A percentile compares a stretch with the other conserved stretches of the same genome.
Evolutionary conservation across 1,140 invertebrate species (phyloP).

Genomic region (Cheumatopsyche charites): DNA sequence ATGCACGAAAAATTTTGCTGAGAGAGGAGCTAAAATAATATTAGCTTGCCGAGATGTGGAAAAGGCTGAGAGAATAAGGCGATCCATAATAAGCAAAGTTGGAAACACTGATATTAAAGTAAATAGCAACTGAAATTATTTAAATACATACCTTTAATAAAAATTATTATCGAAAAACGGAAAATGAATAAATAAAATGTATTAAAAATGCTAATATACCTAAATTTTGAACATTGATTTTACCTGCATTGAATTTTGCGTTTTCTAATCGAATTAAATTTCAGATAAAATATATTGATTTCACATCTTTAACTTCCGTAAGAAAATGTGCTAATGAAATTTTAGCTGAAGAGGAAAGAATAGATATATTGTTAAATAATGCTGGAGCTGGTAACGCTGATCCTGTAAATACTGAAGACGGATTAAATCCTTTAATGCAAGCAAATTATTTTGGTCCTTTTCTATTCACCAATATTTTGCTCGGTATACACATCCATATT

Average conservation of each 20-base stretch:
- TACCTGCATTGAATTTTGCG: no score
- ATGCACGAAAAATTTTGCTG: constrained; percentile 70
- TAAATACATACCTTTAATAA: background rate
- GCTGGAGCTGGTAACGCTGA: constrained; percentile 60
- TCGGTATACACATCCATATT: no score
- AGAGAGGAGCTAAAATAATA: constrained; percentile 70
- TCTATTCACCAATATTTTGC: constrained; percentile 67
- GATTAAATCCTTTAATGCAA: constrained; percentile 67
- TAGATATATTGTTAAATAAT: constrained; percentile 74
- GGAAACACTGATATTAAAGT: constrained; percentile 56
- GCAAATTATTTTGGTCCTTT: constrained; percentile 73
- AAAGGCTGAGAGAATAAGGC: constrained; percentile 62
- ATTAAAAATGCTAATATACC: no score
- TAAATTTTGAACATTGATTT: no score
- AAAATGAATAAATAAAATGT: no score
- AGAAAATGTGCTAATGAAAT: constrained; percentile 61
- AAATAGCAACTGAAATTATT: background rate
- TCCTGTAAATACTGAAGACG: constrained; percentile 65
- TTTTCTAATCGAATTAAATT: constrained; percentile 36
- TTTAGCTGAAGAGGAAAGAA: constrained; percentile 56
- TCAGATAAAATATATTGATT: constrained; percentile 60
- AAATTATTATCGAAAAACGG: no score
- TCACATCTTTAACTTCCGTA: constrained; percentile 60
- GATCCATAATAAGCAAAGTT: constrained; percentile 52
- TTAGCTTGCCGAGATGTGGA: constrained; percentile 70